A percentile compares a stretch with the other conserved stretches of the same genome.
These are phyloP conservation scores for Hanleya hanleyi DNA, from an alignment of 2,888 invertebrate genomes.

Conservation along the genomic window DNA sequence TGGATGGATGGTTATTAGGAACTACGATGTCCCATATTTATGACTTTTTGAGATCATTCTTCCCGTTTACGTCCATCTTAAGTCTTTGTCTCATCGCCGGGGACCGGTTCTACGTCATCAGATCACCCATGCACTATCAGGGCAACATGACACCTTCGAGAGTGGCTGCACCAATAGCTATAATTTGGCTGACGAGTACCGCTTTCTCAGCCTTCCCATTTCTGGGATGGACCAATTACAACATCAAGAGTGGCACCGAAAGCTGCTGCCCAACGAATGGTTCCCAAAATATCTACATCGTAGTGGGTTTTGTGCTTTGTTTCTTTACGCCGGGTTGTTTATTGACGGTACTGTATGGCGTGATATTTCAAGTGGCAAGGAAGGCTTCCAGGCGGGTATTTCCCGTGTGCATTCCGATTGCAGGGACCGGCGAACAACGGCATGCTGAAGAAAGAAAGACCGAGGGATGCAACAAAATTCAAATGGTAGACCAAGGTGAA, in stretches of 20 bases:
- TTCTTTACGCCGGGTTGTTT: conserved; percentile 36
- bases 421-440: no score
- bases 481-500: no score
- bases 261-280: conserved; percentile 31
- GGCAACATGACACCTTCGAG: conserved; percentile 36
- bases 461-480: not conserved
- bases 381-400: conserved; percentile 30
- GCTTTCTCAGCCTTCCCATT: conserved; percentile 32
- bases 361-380: conserved; percentile 40
- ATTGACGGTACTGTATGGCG: conserved; percentile 35
- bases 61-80: conserved; percentile 34
- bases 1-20: conserved; percentile 20
- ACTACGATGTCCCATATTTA: conserved; percentile 18
- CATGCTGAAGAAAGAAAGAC: no score
- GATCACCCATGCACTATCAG: conserved; percentile 43
- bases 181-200: conserved; percentile 24
- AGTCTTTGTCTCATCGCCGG: conserved; percentile 38
- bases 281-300: conserved; percentile 19
- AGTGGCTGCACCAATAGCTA: conserved; percentile 17
- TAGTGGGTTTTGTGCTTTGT: conserved; percentile 24
- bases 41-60: conserved; percentile 34
- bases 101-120: conserved; percentile 44
- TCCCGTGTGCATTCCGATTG: not conserved
- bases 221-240: conserved; percentile 35
- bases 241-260: conserved; percentile 18